Conservation (phyloP, 2,888 invertebrate species). For the Scaptomyza polygonia region DNA sequence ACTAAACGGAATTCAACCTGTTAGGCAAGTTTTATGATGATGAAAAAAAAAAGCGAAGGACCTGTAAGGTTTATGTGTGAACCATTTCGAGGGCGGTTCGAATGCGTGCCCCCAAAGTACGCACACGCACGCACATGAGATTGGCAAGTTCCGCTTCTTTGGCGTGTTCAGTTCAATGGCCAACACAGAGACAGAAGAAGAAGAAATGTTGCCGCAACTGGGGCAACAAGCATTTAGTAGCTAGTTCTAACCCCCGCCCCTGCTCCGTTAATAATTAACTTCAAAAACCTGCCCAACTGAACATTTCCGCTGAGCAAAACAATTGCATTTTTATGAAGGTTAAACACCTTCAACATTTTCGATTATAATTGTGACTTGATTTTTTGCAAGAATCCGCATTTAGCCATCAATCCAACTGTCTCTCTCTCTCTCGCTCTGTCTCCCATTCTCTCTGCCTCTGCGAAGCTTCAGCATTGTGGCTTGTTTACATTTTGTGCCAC, state of each 20-base stretch:
- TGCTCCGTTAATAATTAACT: no score
- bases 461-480: slow-evolving; percentile 50
- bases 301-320: no score
- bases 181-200: not conserved
- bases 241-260: no score
- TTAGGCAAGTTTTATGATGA: slow-evolving; percentile 67
- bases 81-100: slow-evolving; percentile 5
- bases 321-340: no score
- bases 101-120: slow-evolving; percentile 18
- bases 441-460: slow-evolving; percentile 17
- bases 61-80: not conserved
- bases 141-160: slow-evolving; percentile 5
- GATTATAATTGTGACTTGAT: not conserved
- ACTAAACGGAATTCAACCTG: slow-evolving; percentile 71
- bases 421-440: not conserved
- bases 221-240: not conserved
- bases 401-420: slow-evolving; percentile 2
- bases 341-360: not conserved
- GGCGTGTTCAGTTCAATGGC: slow-evolving; percentile 17
- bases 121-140: slow-evolving; percentile 29
- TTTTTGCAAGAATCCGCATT: not conserved
- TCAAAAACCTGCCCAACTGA: slow-evolving; percentile 34
- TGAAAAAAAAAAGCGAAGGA: not conserved
- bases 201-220: not conserved
- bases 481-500: slow-evolving; percentile 72